Evolutionary conservation across 2,888 invertebrate genomes (phyloP), one percentile per base, ranked within the genome.

Genomic region (Acleris laterana): DNA sequence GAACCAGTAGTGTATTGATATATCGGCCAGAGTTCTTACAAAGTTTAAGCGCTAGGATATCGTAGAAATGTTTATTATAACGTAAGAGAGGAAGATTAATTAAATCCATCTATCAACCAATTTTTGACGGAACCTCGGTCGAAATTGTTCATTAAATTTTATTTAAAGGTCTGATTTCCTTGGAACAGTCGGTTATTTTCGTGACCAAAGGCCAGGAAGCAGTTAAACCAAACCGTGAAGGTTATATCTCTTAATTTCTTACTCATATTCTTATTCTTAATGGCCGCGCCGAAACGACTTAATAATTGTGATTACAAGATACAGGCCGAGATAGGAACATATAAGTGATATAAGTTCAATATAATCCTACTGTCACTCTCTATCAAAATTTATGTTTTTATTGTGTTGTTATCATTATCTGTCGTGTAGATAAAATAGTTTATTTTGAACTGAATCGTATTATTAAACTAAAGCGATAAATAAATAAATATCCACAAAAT

Each of bases 301-400:
- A 76, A 75, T 77, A 76, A 77, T 77, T 70, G 68, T 62, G 68
- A 69, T 71, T 58, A 68, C 49, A 50, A 20, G 38, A 53, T 53
- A 53, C 25, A 55, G 63, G 25, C 49, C 46, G 53, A 60, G 49
- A 62, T 68, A 38, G 20, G 22, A 25, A 56, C 38, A 53, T 62
- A 57, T 62, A n/a, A n/a, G n/a, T n/a, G n/a, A n/a, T n/a, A 44
- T 20, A 55, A 62, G 51, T 62, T 58, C 3, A 42, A 17, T 11
- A 44, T 38, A 57, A 57, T 19, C 17, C 44, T 46, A 19, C 44
- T 57, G 25, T 46, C 57, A 57, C 28, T 19, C 17, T 57, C 22
- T 44, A 25, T 7, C 17, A 48, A 4, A 28, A 28, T 46, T 57
- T 46, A 57, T 28, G 57, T 42, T 46, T 49, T 44, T 28, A 48